These are phyloP conservation scores for Melitaea athalia DNA, from an alignment of 2,888 invertebrate species.

Conservation along the genomic window DNA sequence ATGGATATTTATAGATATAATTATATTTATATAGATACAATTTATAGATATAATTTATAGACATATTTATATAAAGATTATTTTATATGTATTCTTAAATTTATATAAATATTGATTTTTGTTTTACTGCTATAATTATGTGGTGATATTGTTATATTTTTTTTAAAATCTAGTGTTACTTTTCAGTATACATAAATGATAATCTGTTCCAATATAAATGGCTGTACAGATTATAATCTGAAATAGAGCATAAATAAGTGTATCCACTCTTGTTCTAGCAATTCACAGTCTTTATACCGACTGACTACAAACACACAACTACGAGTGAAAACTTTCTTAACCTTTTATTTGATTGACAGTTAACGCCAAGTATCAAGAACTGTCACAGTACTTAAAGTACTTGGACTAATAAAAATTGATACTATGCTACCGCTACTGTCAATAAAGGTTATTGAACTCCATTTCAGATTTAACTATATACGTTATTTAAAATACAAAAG, in stretches of 20 bases:
- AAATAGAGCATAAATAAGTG: not conserved
- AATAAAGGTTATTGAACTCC: not conserved
- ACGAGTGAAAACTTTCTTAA: not conserved
- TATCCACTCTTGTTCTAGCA: not conserved
- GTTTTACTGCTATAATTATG: too few relatives aligned
- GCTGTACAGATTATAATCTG: not conserved
- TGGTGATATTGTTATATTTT: too few relatives aligned
- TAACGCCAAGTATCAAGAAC: not conserved
- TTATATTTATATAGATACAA: too few relatives aligned
- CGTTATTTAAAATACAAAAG: not conserved
- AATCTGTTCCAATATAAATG: not conserved
- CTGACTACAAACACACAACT: not conserved
- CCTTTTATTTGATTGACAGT: not conserved
- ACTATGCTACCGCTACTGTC: not conserved
- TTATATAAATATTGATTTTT: too few relatives aligned
- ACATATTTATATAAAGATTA: too few relatives aligned
- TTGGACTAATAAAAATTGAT: not conserved
- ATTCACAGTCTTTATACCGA: not conserved
- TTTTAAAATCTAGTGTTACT: too few relatives aligned
- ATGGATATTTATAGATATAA: too few relatives aligned
- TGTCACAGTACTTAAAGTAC: not conserved
- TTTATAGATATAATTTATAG: too few relatives aligned
- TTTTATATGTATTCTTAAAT: too few relatives aligned
- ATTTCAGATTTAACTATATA: slow-evolving; percentile 7
- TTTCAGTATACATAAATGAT: not conserved